A percentile compares a stretch with the other conserved stretches of the same genome.
Evolutionary conservation across 2,113 vertebrate genomes (phyloP).

Genomic region (Lepisosteus oculatus): DNA sequence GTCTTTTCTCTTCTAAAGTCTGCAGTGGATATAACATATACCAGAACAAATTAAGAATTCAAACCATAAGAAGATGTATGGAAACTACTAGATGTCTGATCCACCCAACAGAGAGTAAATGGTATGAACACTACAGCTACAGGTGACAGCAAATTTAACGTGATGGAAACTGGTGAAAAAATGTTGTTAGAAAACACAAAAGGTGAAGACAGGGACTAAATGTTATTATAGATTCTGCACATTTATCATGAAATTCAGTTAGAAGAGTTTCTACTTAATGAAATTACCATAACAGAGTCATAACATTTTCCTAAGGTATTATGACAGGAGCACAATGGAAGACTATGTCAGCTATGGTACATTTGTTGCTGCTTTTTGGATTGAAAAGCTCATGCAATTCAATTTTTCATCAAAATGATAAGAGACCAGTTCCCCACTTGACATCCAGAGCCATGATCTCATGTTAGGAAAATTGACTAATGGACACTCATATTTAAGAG

Average conservation of each 20-base stretch:
- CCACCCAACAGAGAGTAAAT: no score
- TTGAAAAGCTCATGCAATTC: slow-evolving; percentile 40
- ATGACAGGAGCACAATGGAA: slow-evolving; percentile 54
- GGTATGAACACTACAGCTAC: no score
- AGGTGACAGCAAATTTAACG: no score
- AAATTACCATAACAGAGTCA: slow-evolving; percentile 26
- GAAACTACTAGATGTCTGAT: no score
- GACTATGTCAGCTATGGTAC: slow-evolving; percentile 27
- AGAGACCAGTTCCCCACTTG: slow-evolving; percentile 32
- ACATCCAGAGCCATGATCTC: slow-evolving; percentile 36
- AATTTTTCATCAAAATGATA: slow-evolving; percentile 38
- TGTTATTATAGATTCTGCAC: slow-evolving; percentile 45
- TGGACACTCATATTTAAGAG: slow-evolving; percentile 19
- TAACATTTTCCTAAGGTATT: slow-evolving; percentile 40
- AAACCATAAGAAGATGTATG: no score
- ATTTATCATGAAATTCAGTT: slow-evolving; percentile 48
- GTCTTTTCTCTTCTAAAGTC: no score
- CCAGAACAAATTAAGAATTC: no score
- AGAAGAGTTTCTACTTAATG: slow-evolving; percentile 41
- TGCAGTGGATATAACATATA: no score
- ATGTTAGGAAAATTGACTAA: slow-evolving; percentile 29
- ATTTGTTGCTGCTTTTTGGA: slow-evolving; percentile 6
- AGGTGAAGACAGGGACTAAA: slow-evolving; percentile 50
- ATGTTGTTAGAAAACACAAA: slow-evolving; percentile 15
- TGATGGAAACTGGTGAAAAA: no score